Base-by-base conservation (phyloP, 2,113 vertebrate species). In the Australoheros scitulus region DNA sequence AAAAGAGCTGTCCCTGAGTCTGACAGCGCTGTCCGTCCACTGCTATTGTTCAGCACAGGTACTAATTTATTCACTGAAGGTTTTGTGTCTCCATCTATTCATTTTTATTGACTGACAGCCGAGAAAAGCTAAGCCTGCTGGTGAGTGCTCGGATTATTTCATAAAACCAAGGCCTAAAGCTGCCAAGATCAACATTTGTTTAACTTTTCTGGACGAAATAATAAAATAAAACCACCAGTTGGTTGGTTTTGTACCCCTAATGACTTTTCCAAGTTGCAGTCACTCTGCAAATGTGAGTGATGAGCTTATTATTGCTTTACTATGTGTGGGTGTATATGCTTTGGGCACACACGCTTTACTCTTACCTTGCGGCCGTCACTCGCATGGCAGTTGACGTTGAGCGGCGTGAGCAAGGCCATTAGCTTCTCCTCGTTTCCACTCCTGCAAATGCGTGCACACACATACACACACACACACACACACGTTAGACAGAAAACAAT, bases 361-460 rank as follows among this genome's bases (percentile, higher is more conserved):
- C 96, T 95, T 96, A 99, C 98, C 97, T 99, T 99, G 85, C 98
- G 96, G 41, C 98, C 98, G 81, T 99, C 98, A 84, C 98, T 99
- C 50, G 98, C 98, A 79, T 99, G 98, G 94, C 98, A 99, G 95
- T 99, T 99, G 95, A 99, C 98, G 95, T 99, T 99, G 92, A 99
- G 95, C 84, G 98, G 98, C 22, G 98, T 99, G 90, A 99, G 96
- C 95, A 99, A 95, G 94, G 98, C 98, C 98, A 99, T 99, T 90
- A 99, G 97, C 96, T 99, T 99, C 95, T 99, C 98, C 95, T 99
- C 98, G 95, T 99, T 99, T 94, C 98, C 98, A 84, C 98, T 99
- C 97, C 98, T 99, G 94, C 59, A 92, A 90, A 90, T 26, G 76
- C 32, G 63, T 32, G 84, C 55, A 87, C 65, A 83, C 58, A 89